These are phyloP conservation scores for Bucorvus abyssinicus DNA, from an alignment of 2,797 vertebrate genomes.

Conservation along the genomic window DNA sequence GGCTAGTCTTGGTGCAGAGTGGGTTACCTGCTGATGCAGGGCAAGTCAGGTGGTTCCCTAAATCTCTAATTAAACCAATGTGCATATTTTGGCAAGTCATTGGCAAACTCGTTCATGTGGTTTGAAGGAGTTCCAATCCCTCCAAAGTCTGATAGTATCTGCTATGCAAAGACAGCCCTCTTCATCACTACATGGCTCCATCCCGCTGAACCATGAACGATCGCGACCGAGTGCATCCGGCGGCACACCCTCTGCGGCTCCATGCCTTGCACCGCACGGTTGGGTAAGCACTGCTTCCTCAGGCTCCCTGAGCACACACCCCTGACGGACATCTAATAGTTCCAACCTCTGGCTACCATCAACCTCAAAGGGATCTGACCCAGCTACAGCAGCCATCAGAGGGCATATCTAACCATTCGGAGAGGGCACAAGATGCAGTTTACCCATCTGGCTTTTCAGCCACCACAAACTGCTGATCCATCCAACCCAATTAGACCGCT, in stretches of 20 bases:
- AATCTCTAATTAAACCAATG: not conserved
- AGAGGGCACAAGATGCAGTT: not conserved
- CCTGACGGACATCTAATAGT: not conserved
- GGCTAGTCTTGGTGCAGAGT: not conserved
- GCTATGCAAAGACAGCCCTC: not conserved
- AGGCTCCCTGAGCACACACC: not conserved
- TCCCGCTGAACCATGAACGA: not conserved
- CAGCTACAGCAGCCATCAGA: not conserved
- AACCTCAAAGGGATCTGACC: not conserved
- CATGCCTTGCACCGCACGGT: fast-evolving
- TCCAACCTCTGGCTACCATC: not conserved
- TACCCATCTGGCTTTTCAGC: not conserved
- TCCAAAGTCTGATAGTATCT: not conserved
- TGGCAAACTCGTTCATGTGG: not conserved
- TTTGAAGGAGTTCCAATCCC: not conserved
- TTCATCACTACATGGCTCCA: fast-evolving
- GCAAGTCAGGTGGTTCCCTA: not conserved
- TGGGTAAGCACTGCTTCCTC: not conserved
- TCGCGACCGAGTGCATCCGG: fast-evolving
- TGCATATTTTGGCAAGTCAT: not conserved
- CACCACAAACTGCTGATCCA: not conserved
- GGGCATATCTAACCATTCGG: not conserved
- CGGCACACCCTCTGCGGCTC: not conserved
- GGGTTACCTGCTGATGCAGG: not conserved
- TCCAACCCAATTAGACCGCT: not conserved